Evolutionary conservation across 2,797 vertebrate genomes (phyloP).

Genomic region (Pangasius sanitwongsei): DNA sequence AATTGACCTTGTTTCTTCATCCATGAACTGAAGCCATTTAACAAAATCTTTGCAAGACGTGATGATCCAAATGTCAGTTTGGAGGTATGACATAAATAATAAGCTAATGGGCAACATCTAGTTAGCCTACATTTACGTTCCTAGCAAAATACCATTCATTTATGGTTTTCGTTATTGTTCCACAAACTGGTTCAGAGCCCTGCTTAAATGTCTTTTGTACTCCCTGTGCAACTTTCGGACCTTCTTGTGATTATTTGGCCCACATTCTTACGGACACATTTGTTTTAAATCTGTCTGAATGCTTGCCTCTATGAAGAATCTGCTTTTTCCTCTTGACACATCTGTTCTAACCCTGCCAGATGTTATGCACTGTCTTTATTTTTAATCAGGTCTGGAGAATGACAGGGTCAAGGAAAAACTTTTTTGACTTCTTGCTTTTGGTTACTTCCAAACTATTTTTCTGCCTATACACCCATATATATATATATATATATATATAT

Average conservation of each 20-base stretch:
- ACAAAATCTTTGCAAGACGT: background rate
- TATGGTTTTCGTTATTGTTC: background rate
- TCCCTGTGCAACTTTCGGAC: background rate
- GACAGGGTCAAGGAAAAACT: background rate
- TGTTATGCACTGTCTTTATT: background rate
- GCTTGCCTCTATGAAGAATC: background rate
- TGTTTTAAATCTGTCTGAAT: background rate
- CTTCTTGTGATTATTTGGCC: background rate
- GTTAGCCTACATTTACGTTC: background rate
- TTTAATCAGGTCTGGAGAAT: background rate
- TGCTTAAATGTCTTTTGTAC: background rate
- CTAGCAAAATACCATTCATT: background rate
- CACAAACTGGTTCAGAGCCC: background rate
- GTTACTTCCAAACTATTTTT: background rate
- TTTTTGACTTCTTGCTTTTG: background rate
- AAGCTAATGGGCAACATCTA: background rate
- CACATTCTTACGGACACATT: background rate
- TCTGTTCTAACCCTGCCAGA: constrained; percentile 8
- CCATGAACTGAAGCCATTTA: background rate
- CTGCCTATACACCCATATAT: background rate
- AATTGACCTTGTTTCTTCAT: background rate
- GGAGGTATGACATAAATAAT: background rate
- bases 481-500: no score
- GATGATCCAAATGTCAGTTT: background rate
- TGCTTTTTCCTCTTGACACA: background rate